A percentile compares a stretch with the other conserved stretches of the same genome.
Conservation (phyloP, 2,113 vertebrate species). For the Chlorocebus sabaeus region DNA sequence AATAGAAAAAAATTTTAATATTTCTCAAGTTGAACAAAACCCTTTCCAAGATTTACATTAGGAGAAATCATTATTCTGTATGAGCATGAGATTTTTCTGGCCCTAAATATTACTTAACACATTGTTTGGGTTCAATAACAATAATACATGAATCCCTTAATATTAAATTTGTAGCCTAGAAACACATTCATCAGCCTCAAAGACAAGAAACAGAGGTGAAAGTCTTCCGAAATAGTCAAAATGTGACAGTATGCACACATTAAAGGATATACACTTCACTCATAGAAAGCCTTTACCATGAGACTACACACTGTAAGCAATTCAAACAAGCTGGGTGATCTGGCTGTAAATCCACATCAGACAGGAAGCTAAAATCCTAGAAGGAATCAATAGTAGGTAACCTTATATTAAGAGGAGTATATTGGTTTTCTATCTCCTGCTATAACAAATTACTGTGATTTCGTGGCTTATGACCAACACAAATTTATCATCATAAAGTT, state of each 20-base stretch:
- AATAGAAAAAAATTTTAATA: background rate
- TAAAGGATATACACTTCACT: background rate
- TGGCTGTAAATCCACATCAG: background rate
- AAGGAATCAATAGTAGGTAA: background rate
- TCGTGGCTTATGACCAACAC: background rate
- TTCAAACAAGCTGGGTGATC: background rate
- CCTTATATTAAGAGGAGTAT: background rate
- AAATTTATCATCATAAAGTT: background rate
- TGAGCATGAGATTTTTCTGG: background rate
- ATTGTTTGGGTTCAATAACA: background rate
- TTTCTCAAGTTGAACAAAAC: background rate
- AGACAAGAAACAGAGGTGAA: background rate
- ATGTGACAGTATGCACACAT: background rate
- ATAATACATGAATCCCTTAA: background rate
- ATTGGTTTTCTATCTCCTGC: background rate
- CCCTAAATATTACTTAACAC: background rate
- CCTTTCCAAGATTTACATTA: background rate
- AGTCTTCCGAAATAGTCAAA: background rate
- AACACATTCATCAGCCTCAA: background rate
- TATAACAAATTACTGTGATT: background rate
- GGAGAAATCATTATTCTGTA: background rate
- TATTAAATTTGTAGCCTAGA: background rate
- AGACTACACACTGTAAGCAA: background rate
- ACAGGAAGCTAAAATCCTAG: background rate
- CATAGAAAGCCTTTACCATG: background rate